Base-by-base conservation (phyloP, 2,888 invertebrate species). In the Muscina levida region DNA sequence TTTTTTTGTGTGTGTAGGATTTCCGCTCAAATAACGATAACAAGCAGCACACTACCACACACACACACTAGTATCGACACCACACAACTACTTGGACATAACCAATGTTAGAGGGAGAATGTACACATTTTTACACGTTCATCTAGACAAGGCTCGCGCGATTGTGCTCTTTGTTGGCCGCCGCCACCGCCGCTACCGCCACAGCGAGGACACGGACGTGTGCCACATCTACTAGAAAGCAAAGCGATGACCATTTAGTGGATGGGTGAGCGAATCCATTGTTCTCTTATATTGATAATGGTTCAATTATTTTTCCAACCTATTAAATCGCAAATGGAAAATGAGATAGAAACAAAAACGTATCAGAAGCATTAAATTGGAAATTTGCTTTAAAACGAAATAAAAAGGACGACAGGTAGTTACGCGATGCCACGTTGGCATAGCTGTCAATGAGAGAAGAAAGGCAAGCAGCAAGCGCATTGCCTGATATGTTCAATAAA, bases 301-400 rank as follows among this genome's bases (percentile, higher is more conserved):
- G 84, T 92, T 92, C 92, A 98, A 98, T 83, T 95, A 93, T 48
- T 94, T 92, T 89, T 98, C 97, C 81, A 96, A 96, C 87, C 94
- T 93, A 79, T 94, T 96, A 91, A 96, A 95, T 83, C 94, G 95
- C 85, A 84, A 84, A 84, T 83, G 86, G 83, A 83, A 82, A 62
- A 62, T 62, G 62, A 39, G 39, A 17, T 24, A 26, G 39, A 56
- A 11, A 26, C 11, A 31, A 46, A 31, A 46, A 15, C 22, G 19
- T 37, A 42, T 37, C 59, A 17, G 3, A 17, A 62, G 42, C 62
- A 22, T 42, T 42, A 62, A 19, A 37, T 37, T 59, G 37, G 59
- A 59, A 59, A 59, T 59, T 37, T 59, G 31, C 37, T 17, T 8
- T 59, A 17, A 59, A 59, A 37, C 37, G 15, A 67, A 57, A 73